Evolutionary conservation across 2,888 invertebrate species (phyloP).

Genomic region (Aphelenchoides bicaudatus): DNA sequence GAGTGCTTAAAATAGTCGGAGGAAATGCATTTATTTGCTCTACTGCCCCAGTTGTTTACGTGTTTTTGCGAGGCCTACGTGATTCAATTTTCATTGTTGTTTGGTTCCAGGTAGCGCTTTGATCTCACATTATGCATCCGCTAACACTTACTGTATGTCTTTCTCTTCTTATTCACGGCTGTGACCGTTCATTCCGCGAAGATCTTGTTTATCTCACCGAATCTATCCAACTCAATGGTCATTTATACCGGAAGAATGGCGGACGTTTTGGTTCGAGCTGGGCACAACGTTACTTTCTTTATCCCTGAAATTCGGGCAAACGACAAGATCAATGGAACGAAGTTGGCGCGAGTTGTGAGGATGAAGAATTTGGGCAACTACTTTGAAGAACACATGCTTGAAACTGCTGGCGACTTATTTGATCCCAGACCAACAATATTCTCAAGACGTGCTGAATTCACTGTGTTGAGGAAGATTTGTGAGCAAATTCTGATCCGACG

Average conservation of each 20-base stretch:
- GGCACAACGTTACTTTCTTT: constrained; percentile 36
- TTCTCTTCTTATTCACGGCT: not conserved
- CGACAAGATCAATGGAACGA: constrained; percentile 40
- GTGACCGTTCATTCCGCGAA: constrained; percentile 21
- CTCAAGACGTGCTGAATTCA: constrained; percentile 36
- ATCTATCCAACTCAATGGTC: constrained; percentile 30
- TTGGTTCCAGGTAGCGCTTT: too few relatives aligned
- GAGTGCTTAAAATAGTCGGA: too few relatives aligned
- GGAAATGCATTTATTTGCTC: too few relatives aligned
- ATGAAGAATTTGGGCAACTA: constrained; percentile 42
- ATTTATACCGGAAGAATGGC: constrained; percentile 33
- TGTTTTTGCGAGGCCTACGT: too few relatives aligned
- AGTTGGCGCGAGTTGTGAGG: constrained; percentile 46
- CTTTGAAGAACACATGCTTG: constrained; percentile 25
- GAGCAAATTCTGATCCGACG: constrained; percentile 25
- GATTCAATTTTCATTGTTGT: too few relatives aligned
- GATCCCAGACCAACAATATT: constrained; percentile 28
- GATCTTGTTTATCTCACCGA: constrained; percentile 33
- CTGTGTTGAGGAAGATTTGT: constrained; percentile 35
- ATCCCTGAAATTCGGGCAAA: constrained; percentile 36
- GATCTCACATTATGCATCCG: too few relatives aligned
- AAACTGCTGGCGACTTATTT: constrained; percentile 22
- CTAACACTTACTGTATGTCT: not conserved
- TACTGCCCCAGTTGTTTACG: too few relatives aligned
- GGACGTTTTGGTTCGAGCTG: constrained; percentile 34